phyloP scores from a whole-genome alignment of 2,797 vertebrate genomes.

The Acipenser oxyrinchus region DNA sequence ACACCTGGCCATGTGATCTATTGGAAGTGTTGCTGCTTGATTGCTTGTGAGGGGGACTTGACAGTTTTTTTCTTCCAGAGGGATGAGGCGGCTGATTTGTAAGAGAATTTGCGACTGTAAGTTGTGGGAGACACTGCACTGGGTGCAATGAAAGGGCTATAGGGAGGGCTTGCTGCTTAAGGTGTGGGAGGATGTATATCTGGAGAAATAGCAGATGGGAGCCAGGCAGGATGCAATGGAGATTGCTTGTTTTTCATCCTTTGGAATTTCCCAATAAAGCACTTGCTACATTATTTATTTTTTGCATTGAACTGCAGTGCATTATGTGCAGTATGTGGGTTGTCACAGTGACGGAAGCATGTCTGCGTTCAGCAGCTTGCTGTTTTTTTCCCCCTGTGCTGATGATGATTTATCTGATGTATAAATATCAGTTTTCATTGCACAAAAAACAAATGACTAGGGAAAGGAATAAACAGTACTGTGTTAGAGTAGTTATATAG shows the following conservation, averaged over 20 bases:
- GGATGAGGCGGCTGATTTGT: conserved; percentile 96
- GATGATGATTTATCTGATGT: no score
- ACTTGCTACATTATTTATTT: conserved; percentile 10
- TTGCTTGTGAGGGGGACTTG: conserved; percentile 54
- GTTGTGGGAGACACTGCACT: conserved; percentile 53
- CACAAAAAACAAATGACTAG: no score
- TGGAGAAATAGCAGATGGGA: conserved; percentile 18
- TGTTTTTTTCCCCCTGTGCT: conserved; percentile 17
- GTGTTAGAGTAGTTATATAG: no score
- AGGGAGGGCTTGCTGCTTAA: conserved; percentile 43
- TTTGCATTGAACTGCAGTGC: conserved; percentile 48
- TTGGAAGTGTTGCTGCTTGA: conserved; percentile 37
- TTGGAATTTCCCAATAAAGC: conserved; percentile 24
- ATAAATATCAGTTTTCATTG: no score
- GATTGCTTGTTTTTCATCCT: not conserved
- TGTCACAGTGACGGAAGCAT: conserved; percentile 36
- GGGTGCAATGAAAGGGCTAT: no score
- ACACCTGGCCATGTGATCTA: conserved; percentile 54
- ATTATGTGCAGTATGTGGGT: conserved; percentile 33
- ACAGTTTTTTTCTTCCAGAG: conserved; percentile 49
- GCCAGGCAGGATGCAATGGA: conserved; percentile 2
- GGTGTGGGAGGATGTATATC: conserved; percentile 54
- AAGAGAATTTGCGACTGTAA: conserved; percentile 98
- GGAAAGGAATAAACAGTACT: no score
- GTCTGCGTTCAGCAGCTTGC: conserved; percentile 35